Percentiles rank a stretch among this genome's conserved stretches.
These are phyloP conservation scores for Anguilla rostrata DNA, from an alignment of 2,113 vertebrate species.

Conservation along the genomic window DNA sequence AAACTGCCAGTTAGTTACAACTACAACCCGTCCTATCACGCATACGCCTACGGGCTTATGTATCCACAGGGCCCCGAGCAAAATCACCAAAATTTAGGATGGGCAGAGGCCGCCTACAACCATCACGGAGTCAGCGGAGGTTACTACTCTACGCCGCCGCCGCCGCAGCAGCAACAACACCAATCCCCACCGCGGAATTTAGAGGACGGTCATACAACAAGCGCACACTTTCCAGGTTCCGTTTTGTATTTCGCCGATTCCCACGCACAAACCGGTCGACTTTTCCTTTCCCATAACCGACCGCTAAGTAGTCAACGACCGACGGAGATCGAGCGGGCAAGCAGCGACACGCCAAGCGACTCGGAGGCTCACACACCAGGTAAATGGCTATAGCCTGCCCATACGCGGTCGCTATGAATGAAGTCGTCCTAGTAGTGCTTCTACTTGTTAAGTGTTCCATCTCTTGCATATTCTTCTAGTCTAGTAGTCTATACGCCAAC, in stretches of 20 bases:
- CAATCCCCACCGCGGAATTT: slow-evolving; percentile 50
- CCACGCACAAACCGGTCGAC: slow-evolving; percentile 34
- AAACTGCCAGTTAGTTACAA: slow-evolving; percentile 62
- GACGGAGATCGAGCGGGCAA: slow-evolving; percentile 33
- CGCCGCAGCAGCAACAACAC: slow-evolving; percentile 27
- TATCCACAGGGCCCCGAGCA: slow-evolving; percentile 58
- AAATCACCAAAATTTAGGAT: slow-evolving; percentile 45
- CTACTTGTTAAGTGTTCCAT: neutral
- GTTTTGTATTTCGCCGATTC: slow-evolving; percentile 37
- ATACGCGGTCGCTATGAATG: neutral
- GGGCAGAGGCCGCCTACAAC: slow-evolving; percentile 50
- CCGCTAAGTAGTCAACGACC: neutral
- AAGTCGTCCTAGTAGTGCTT: neutral
- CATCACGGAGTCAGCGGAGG: slow-evolving; percentile 34
- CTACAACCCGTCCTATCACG: slow-evolving; percentile 60
- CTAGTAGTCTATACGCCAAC: too few relatives aligned
- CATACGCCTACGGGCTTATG: slow-evolving; percentile 61
- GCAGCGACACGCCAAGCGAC: slow-evolving; percentile 59
- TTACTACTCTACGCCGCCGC: slow-evolving; percentile 38
- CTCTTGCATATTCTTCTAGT: too few relatives aligned
- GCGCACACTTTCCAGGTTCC: slow-evolving; percentile 43
- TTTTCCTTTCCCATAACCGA: slow-evolving; percentile 32
- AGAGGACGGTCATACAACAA: slow-evolving; percentile 24
- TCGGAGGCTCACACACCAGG: slow-evolving; percentile 60
- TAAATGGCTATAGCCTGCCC: slow-evolving; percentile 23